A percentile compares a stretch with the other conserved stretches of the same genome.
Evolutionary conservation across 2,113 vertebrate species (phyloP).

Genomic region (Ciconia maguari): DNA sequence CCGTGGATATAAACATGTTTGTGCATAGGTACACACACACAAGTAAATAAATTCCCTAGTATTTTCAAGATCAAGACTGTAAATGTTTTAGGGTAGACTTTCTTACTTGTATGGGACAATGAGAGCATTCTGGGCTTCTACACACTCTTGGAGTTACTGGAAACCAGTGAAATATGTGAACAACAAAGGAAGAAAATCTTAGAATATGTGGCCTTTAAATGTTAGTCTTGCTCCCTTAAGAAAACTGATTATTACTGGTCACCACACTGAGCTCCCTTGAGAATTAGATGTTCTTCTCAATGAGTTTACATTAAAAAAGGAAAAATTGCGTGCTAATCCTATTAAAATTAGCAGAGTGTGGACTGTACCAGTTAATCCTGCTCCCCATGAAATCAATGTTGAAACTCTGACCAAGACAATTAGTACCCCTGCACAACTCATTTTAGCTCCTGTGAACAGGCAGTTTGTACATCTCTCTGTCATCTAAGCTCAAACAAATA

Average conservation of each 20-base stretch:
- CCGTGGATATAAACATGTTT: background rate
- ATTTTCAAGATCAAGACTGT: background rate
- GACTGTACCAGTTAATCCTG: background rate
- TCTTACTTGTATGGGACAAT: background rate
- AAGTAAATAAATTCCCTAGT: background rate
- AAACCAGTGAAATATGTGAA: background rate
- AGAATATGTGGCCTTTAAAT: background rate
- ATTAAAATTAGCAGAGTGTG: background rate
- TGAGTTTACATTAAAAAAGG: background rate
- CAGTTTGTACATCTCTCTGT: background rate
- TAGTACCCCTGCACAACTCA: background rate
- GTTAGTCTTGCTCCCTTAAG: background rate
- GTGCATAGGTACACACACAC: rapidly evolving
- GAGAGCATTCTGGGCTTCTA: background rate
- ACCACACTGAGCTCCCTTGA: background rate
- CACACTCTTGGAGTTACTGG: background rate
- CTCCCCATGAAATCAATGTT: background rate
- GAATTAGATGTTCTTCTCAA: background rate
- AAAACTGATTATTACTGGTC: background rate
- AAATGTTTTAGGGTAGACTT: background rate
- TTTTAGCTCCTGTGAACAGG: background rate
- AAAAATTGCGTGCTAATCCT: background rate
- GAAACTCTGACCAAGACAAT: background rate
- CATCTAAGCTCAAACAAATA: background rate
- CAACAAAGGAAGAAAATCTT: background rate